A percentile compares a stretch with the other conserved stretches of the same genome.
Conservation (phyloP, 2,113 vertebrate species). For the Embiotoca jacksoni region DNA sequence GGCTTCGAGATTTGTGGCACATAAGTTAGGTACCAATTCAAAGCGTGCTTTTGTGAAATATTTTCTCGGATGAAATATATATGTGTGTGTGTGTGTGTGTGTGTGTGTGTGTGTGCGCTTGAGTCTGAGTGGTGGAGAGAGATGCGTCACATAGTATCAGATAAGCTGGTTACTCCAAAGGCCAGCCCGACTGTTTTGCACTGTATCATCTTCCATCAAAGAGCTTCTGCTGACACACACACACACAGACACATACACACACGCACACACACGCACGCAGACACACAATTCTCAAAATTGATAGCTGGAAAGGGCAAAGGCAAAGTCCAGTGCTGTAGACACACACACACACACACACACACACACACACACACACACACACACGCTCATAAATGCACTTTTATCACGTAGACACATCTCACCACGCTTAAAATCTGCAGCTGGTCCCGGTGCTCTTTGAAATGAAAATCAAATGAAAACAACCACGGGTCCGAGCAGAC, state of each 20-base stretch:
- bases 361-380: slow-evolving; percentile 17
- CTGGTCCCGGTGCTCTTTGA: slow-evolving; percentile 63
- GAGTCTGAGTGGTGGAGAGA: slow-evolving; percentile 15
- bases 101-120: not conserved
- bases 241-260: slow-evolving; percentile 3
- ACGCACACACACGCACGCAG: not conserved
- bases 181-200: slow-evolving; percentile 49
- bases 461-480: slow-evolving; percentile 74
- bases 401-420: slow-evolving; percentile 35
- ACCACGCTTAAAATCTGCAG: slow-evolving; percentile 62
- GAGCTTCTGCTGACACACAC: slow-evolving; percentile 24
- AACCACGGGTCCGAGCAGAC: slow-evolving; percentile 53
- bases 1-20: not conserved
- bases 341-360: not conserved
- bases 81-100: not conserved
- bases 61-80: slow-evolving; percentile 3
- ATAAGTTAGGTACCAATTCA: not conserved
- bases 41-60: slow-evolving; percentile 31
- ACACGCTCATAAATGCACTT: slow-evolving; percentile 12
- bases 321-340: slow-evolving; percentile 25
- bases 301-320: slow-evolving; percentile 61
- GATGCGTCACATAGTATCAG: slow-evolving; percentile 39
- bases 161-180: slow-evolving; percentile 53
- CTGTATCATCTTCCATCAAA: slow-evolving; percentile 70
- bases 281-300: slow-evolving; percentile 1